A percentile compares a stretch with the other conserved stretches of the same genome.
phyloP scores from a whole-genome alignment of 2,888 invertebrate species.

The Stenichneumon culpator region DNA sequence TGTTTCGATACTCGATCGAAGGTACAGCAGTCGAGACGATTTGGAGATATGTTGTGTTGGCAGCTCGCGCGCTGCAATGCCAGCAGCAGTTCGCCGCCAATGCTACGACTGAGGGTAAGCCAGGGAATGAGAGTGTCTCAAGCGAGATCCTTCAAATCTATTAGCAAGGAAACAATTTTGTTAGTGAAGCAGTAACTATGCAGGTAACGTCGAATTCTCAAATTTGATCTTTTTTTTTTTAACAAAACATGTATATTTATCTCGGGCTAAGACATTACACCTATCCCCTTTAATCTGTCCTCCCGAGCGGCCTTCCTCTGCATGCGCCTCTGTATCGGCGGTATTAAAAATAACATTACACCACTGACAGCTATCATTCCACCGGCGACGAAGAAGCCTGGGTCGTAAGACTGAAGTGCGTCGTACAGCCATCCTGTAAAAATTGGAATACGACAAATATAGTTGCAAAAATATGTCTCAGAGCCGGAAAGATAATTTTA shows the following conservation, averaged over 20 bases:
- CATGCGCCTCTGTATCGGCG: conserved; percentile 88
- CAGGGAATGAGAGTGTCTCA: background rate
- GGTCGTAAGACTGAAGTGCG: conserved; percentile 91
- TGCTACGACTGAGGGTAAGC: background rate
- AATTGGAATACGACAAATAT: background rate
- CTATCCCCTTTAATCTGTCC: conserved; percentile 62
- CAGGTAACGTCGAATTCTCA: background rate
- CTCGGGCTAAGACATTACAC: conserved; percentile 64
- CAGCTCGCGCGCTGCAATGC: background rate
- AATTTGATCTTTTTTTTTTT: background rate
- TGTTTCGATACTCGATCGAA: background rate
- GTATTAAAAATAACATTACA: conserved; percentile 94
- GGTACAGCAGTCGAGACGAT: background rate
- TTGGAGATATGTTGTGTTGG: background rate
- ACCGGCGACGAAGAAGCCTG: conserved; percentile 96
- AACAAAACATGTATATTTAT: conserved; percentile 62
- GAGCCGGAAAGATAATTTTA: background rate
- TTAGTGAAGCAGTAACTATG: background rate
- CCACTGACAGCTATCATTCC: conserved; percentile 94
- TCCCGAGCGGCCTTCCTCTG: conserved; percentile 71
- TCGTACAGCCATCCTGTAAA: conserved; percentile 94
- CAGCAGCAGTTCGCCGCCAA: background rate
- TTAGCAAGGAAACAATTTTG: background rate
- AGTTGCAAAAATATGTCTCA: background rate
- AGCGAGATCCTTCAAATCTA: background rate